These are phyloP conservation scores for Microhierax caerulescens DNA, from an alignment of 2,797 vertebrate genomes.

Conservation along the genomic window DNA sequence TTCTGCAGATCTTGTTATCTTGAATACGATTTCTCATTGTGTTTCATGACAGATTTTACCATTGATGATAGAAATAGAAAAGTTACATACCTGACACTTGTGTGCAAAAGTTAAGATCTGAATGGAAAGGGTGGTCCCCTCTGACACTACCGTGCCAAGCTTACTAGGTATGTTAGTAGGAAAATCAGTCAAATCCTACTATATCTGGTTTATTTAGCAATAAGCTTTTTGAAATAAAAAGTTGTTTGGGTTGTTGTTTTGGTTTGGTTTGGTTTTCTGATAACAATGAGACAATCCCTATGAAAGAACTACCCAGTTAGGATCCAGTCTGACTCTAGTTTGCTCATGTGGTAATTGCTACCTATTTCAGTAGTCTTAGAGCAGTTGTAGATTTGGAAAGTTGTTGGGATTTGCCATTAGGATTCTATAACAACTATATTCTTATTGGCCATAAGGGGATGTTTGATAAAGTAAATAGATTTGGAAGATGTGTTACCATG, in stretches of 20 bases:
- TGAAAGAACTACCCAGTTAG: background rate
- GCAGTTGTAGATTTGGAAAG: background rate
- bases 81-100: background rate
- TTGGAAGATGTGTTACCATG: background rate
- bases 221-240: background rate
- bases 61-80: constrained; percentile 16
- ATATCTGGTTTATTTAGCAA: background rate
- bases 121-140: background rate
- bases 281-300: background rate
- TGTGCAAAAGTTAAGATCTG: background rate
- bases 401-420: background rate
- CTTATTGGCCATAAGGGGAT: background rate
- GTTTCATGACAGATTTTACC: background rate
- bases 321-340: background rate
- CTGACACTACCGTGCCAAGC: background rate
- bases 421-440: background rate
- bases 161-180: background rate
- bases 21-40: constrained; percentile 21
- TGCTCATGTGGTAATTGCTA: background rate
- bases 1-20: constrained; percentile 24
- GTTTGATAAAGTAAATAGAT: background rate
- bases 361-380: background rate
- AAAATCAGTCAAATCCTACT: background rate
- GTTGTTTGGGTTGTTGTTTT: too few relatives aligned
- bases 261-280: too few relatives aligned